Conservation (phyloP, 2,888 invertebrate genomes). For the Sinohyriopsis cumingii region DNA sequence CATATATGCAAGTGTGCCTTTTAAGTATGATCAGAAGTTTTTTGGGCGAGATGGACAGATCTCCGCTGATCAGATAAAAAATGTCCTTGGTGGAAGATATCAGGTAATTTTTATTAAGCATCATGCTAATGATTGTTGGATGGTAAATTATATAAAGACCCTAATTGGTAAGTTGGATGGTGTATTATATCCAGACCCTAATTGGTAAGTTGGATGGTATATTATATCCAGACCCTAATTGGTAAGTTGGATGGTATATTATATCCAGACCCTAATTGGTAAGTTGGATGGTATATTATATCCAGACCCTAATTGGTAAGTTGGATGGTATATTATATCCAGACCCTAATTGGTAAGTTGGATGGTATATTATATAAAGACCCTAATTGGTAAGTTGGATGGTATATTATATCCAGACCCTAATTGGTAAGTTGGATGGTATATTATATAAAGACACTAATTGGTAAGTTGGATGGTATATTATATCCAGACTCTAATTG, state of each 20-base stretch:
- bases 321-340: no score
- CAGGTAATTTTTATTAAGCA: constrained; percentile 16
- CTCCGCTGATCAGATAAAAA: constrained; percentile 5
- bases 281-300: background rate
- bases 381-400: no score
- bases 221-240: background rate
- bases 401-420: no score
- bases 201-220: background rate
- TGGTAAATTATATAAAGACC: background rate
- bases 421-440: no score
- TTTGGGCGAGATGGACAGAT: constrained; percentile 38
- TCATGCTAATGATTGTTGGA: no score
- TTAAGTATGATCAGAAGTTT: constrained; percentile 37
- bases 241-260: no score
- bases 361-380: background rate
- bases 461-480: no score
- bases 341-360: no score
- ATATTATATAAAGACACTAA: background rate
- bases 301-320: no score
- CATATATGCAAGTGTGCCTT: constrained; percentile 52
- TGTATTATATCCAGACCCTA: background rate
- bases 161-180: no score
- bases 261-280: no score
- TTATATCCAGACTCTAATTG: no score
- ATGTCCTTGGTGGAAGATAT: constrained; percentile 22